Conservation (phyloP, 2,113 vertebrate genomes). For the Rhadina sibilatrix region DNA sequence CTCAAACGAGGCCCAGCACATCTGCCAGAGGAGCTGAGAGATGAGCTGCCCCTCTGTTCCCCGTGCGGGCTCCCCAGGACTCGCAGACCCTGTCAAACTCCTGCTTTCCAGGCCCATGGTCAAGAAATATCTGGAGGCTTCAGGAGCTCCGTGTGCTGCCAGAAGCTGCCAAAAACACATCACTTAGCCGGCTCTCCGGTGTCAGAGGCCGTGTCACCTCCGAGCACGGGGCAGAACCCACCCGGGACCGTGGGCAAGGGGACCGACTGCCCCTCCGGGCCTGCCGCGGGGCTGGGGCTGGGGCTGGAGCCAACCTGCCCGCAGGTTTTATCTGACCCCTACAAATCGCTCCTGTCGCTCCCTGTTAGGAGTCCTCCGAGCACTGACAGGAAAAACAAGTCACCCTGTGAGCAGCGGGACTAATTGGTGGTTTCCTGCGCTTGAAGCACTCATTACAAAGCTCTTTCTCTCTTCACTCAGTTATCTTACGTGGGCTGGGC, state of each 20-base stretch:
- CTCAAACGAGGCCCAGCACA: not conserved
- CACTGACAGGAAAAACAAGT: not conserved
- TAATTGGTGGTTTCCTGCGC: not conserved
- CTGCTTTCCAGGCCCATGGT: not conserved
- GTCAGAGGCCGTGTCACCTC: not conserved
- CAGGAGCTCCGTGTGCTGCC: not conserved
- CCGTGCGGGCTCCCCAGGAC: not conserved
- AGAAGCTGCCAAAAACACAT: not conserved
- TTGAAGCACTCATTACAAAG: not conserved
- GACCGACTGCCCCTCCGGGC: not conserved
- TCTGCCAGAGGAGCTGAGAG: not conserved
- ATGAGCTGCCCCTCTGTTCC: not conserved
- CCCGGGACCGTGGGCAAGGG: accelerated
- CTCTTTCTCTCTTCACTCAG: not conserved
- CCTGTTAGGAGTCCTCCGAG: not conserved
- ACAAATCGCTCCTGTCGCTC: not conserved
- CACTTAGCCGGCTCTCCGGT: accelerated
- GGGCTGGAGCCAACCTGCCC: not conserved
- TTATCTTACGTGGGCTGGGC: not conserved
- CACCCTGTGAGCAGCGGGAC: not conserved
- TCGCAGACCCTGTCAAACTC: accelerated
- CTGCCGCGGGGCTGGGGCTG: not conserved
- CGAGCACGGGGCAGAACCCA: accelerated
- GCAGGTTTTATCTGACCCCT: not conserved
- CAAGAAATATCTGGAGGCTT: not conserved